These are phyloP conservation scores for Aleiodes testaceus DNA, from an alignment of 2,888 invertebrate genomes.

Conservation along the genomic window DNA sequence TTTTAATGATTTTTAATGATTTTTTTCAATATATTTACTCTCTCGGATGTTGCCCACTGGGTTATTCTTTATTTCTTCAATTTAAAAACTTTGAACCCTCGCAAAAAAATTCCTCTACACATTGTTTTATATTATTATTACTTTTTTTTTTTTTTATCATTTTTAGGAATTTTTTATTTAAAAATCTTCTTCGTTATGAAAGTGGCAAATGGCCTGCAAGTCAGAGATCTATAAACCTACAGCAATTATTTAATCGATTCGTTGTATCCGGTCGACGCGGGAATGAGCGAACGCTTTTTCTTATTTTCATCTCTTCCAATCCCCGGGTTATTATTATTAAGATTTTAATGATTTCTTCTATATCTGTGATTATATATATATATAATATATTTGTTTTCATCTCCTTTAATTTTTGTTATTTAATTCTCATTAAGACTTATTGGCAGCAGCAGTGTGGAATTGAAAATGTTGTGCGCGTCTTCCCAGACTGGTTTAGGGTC, in stretches of 20 bases:
- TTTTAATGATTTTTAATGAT: slow-evolving; percentile 18
- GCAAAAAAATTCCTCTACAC: slow-evolving; percentile 8
- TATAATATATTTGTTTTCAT: slow-evolving; percentile 17
- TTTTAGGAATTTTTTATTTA: slow-evolving; percentile 24
- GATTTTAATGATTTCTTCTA: slow-evolving; percentile 27
- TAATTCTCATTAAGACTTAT: slow-evolving; percentile 53
- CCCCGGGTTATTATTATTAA: slow-evolving; percentile 36
- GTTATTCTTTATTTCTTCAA: slow-evolving; percentile 41
- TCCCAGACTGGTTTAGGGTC: slow-evolving; percentile 54
- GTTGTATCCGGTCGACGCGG: slow-evolving; percentile 72
- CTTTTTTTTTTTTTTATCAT: slow-evolving; percentile 26
- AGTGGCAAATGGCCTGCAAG: slow-evolving; percentile 48
- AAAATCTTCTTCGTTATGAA: slow-evolving; percentile 30
- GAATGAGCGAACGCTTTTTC: slow-evolving; percentile 56
- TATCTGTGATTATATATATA: slow-evolving; percentile 4
- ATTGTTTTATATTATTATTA: slow-evolving; percentile 14
- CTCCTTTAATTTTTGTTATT: slow-evolving; percentile 34
- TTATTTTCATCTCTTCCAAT: neutral
- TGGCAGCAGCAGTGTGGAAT: slow-evolving; percentile 69
- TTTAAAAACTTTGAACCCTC: slow-evolving; percentile 6
- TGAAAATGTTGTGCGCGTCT: slow-evolving; percentile 69
- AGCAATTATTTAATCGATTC: slow-evolving; percentile 65
- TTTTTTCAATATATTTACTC: slow-evolving; percentile 19
- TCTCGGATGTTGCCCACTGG: slow-evolving; percentile 45
- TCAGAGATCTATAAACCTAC: slow-evolving; percentile 48